Percentiles rank a stretch among this genome's conserved stretches.
Conservation (phyloP, 2,888 invertebrate genomes). For the Dichetophora obliterata region DNA sequence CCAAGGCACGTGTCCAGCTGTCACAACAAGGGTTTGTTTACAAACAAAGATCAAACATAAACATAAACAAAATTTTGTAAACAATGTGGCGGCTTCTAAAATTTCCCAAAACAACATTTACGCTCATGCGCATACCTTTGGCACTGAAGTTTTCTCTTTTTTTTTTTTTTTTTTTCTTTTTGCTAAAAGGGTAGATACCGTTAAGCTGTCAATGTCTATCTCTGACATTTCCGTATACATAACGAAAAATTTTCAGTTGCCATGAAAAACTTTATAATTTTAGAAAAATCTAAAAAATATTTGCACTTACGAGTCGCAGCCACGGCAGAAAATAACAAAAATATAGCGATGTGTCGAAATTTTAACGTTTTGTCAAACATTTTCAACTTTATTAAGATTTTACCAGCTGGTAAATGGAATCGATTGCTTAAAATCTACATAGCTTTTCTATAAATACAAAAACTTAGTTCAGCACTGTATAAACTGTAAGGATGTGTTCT, state of each 20-base stretch:
- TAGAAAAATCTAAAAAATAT: not conserved
- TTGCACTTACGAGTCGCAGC: slow-evolving; percentile 59
- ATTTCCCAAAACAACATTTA: slow-evolving; percentile 58
- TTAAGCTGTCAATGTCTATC: slow-evolving; percentile 20
- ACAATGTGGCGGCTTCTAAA: slow-evolving; percentile 16
- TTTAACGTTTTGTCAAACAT: slow-evolving; percentile 50
- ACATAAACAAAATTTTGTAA: slow-evolving; percentile 21
- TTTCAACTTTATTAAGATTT: not conserved
- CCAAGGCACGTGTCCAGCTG: not conserved
- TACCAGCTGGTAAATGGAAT: not conserved
- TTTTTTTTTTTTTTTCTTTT: too few species aligned
- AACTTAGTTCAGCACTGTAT: not conserved
- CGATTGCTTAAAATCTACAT: not conserved
- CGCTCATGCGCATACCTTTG: slow-evolving; percentile 50
- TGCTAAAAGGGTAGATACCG: slow-evolving; percentile 18
- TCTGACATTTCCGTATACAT: slow-evolving; percentile 41
- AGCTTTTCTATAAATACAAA: not conserved
- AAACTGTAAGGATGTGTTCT: not conserved
- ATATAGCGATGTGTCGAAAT: slow-evolving; percentile 53
- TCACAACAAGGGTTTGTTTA: slow-evolving; percentile 9
- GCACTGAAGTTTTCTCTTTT: not conserved
- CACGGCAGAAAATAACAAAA: slow-evolving; percentile 53
- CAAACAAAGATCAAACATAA: slow-evolving; percentile 7
- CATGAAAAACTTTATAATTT: not conserved
- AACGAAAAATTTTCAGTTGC: slow-evolving; percentile 38